Evolutionary conservation across 2,797 vertebrate species (phyloP).

Genomic region (Sebastes nivosus): DNA sequence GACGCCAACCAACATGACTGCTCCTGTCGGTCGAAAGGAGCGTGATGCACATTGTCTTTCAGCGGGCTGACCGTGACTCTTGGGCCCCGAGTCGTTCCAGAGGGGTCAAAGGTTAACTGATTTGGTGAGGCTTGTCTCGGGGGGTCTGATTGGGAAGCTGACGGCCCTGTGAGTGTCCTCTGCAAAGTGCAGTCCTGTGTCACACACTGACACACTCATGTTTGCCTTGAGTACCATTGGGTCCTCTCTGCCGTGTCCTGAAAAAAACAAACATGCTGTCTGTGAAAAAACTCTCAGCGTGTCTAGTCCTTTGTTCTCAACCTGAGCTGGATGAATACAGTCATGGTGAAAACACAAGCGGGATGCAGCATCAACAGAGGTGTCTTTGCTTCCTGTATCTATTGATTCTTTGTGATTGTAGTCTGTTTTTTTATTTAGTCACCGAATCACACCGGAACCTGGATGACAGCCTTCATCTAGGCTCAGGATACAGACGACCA

Average conservation of each 20-base stretch:
- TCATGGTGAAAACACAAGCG: conserved; percentile 55
- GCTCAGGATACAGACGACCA: conserved; percentile 51
- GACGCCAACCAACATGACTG: conserved; percentile 61
- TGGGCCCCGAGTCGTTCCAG: conserved; percentile 69
- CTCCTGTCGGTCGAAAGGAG: conserved; percentile 56
- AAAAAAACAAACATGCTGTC: conserved; percentile 33
- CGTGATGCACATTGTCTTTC: conserved; percentile 77
- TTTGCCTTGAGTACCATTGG: conserved; percentile 73
- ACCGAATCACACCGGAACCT: conserved; percentile 44
- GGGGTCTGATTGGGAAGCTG: conserved; percentile 71
- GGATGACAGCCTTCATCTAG: conserved; percentile 65
- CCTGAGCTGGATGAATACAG: conserved; percentile 64
- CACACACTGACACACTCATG: conserved; percentile 69
- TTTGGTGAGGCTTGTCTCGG: conserved; percentile 66
- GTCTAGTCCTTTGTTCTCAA: conserved; percentile 68
- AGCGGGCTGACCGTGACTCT: conserved; percentile 65
- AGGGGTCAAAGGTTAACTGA: conserved; percentile 77
- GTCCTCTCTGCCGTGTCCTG: conserved; percentile 60
- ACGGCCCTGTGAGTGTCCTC: conserved; percentile 70
- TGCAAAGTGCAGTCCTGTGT: conserved; percentile 80
- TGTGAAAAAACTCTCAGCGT: conserved; percentile 42
- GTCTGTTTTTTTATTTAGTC: conserved; percentile 56
- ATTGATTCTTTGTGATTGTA: conserved; percentile 62
- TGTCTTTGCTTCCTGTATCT: conserved; percentile 61
- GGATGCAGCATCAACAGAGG: conserved; percentile 61